Conservation (phyloP, 2,888 invertebrate species). For the Epinotia nisella region DNA sequence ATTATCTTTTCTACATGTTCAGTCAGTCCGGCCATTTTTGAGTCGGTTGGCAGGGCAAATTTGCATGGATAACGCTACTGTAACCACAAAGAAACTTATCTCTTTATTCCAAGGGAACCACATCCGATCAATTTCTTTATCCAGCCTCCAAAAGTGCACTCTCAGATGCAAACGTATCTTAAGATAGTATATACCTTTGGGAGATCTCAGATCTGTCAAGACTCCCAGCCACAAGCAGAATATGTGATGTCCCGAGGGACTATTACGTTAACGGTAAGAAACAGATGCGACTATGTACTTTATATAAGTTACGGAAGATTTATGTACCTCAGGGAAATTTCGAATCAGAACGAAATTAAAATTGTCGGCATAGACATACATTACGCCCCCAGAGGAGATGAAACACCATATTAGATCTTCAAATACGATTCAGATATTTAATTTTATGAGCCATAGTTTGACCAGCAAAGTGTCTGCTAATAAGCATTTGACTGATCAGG, state of each 20-base stretch:
- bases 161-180: neutral
- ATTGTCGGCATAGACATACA: too few relatives aligned
- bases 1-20: too few relatives aligned
- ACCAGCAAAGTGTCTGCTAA: too few relatives aligned
- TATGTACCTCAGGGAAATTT: neutral
- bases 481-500: too few relatives aligned
- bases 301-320: neutral
- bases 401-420: too few relatives aligned
- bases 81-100: too few relatives aligned
- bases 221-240: neutral
- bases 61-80: too few relatives aligned
- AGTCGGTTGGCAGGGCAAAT: too few relatives aligned
- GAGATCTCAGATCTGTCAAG: conserved; percentile 2
- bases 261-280: conserved; percentile 1
- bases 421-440: too few relatives aligned
- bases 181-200: neutral
- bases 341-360: neutral
- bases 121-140: neutral
- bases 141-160: neutral
- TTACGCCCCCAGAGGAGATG: too few relatives aligned
- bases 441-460: too few relatives aligned
- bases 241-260: conserved; percentile 2
- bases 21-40: too few relatives aligned
- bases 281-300: neutral
- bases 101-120: neutral